Evolutionary conservation across 2,797 vertebrate species (phyloP), one percentile per base, ranked within the genome.

Genomic region (Manis pentadactyla): DNA sequence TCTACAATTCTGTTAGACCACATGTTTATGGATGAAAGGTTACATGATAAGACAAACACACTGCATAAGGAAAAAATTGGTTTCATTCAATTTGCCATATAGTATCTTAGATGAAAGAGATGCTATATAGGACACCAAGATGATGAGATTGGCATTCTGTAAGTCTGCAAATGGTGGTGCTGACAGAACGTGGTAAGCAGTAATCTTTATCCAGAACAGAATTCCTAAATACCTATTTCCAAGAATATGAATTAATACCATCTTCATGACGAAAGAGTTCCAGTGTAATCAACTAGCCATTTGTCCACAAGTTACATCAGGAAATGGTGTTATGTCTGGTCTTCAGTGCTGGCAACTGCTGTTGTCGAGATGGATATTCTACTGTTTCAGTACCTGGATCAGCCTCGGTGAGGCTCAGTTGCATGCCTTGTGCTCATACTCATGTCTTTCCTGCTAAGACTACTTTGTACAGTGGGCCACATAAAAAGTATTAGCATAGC

Each of bases 51-150:
- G n/a, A 73, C 66, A 92, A 88, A 51, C 34, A 86, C 90, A 94
- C 68, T 68, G 10, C 17, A 53, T 39, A 74, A 78, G 57, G 12
- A 68, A 90, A 93, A 73, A 2, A 10, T 37, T 63, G 31, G 11
- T 66, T 86, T 92, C 37, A 73, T 68, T 86, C 86, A 89, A 81
- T 66, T 94, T 97, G 19, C 17, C 21, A 55, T 49, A 29, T 46
- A 64, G 6, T 74, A 66, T n/a, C 84, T 90, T 82, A 42, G 21
- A 71, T 90, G 31, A n/a, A 92, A 81, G 31, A 75, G 21, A 53
- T 37, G n/a, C 15, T 86, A 18, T 34, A 21, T 64, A 25, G 39
- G 51, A 57, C 78, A 74, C 12, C 46, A 90, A 49, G 6, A 1
- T 81, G 37, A 49, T 86, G 9, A 61, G 29, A 79, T 27, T n/a